Base-by-base conservation (phyloP, 2,888 invertebrate genomes). In the Cephus spinipes region DNA sequence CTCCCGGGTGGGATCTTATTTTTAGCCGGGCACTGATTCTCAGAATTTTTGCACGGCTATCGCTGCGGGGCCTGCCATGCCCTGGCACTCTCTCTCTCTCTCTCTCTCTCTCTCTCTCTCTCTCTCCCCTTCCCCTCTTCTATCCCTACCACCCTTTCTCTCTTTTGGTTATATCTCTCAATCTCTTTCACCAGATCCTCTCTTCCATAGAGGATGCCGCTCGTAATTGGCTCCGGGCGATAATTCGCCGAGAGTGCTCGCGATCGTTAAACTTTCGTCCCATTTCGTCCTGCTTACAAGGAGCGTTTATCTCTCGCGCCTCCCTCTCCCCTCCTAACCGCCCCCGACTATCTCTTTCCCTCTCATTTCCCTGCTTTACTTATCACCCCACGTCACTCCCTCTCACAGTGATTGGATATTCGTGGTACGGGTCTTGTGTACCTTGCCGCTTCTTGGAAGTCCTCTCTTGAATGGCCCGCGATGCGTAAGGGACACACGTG, bases 1-100 rank as follows among this genome's bases (percentile, higher is more conserved):
- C 89, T 89, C 90, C 89, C 90, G 90, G 90, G 89, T 90, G 90
- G 91, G 88, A 90, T 90, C 85, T 89, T 91, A 90, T 91, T 91
- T 90, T 90, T 91, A 90, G 90, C 89, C 82, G 81, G 81, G 81
- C 82, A 85, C 81, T 85, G 86, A 88, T 91, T 91, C 90, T 88
- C 85, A 84, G 90, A 90, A 91, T 87, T 87, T 86, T 85, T 82
- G 83, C 85, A 81, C 82, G 76, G 83, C 82, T 83, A 83, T 84
- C 83, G 83, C 82, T 78, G 81, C 79, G 79, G 81, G 81, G 77
- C 79, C 80, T 75, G 68, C 76, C 79, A 76, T 74, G 71, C 76
- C 78, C 79, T 71, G 76, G 76, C 79, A 77, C 80, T 75, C 75
- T 75, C 73, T 69, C 32, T 32, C 69, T 69, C 30, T 69, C 30